A percentile compares a stretch with the other conserved stretches of the same genome.
Conservation (phyloP, 2,797 vertebrate genomes). For the Cheirogaleus major region DNA sequence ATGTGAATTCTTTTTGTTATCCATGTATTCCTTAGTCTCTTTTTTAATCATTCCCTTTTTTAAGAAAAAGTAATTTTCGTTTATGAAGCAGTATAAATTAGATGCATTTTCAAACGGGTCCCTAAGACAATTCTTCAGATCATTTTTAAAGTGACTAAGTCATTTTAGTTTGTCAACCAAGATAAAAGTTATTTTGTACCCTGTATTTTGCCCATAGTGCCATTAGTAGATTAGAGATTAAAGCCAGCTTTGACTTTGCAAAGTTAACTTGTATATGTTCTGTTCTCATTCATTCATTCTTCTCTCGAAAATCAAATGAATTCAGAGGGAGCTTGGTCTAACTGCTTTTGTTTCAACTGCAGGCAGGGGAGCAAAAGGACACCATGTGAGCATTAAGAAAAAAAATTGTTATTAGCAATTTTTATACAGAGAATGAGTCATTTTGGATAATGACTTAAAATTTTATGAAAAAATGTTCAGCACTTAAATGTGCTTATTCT, state of each 20-base stretch:
- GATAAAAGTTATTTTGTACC: conserved; percentile 80
- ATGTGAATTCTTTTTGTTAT: conserved; percentile 83
- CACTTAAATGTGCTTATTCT: conserved; percentile 80
- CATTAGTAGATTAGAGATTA: conserved; percentile 85
- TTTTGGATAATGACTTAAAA: conserved; percentile 88
- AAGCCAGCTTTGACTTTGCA: conserved; percentile 86
- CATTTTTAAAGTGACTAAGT: conserved; percentile 87
- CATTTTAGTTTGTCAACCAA: conserved; percentile 85
- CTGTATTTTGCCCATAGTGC: conserved; percentile 84
- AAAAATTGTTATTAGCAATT: conserved; percentile 82
- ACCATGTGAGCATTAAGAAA: conserved; percentile 81
- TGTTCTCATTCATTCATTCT: conserved; percentile 73
- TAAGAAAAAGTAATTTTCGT: conserved; percentile 78
- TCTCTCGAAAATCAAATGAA: conserved; percentile 82
- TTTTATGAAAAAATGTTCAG: conserved; percentile 87
- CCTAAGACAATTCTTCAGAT: conserved; percentile 89
- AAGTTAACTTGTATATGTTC: conserved; percentile 78
- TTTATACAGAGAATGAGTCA: conserved; percentile 83
- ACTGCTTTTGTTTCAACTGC: conserved; percentile 90
- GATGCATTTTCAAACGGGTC: conserved; percentile 85
- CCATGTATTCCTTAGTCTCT: conserved; percentile 82
- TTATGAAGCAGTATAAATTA: conserved; percentile 87
- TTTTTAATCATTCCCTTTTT: conserved; percentile 82
- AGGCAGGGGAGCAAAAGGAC: conserved; percentile 87
- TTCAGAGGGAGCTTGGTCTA: conserved; percentile 83